A percentile compares a stretch with the other conserved stretches of the same genome.
phyloP scores from a whole-genome alignment of 1,140 invertebrate species.

The Antheraea pernyi region DNA sequence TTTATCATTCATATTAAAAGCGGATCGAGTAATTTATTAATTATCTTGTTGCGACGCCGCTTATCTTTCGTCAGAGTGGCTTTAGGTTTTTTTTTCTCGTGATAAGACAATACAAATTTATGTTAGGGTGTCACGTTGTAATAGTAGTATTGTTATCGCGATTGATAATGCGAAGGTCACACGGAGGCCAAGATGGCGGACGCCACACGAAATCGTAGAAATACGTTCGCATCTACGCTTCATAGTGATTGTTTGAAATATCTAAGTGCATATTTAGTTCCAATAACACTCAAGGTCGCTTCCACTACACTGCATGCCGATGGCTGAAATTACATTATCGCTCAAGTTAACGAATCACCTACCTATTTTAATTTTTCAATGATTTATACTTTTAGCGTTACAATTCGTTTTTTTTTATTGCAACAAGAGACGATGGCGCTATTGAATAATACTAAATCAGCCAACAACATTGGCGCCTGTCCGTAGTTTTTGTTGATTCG shows the following conservation, averaged over 20 bases:
- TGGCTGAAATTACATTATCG: conserved; percentile 29
- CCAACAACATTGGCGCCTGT: too few species aligned
- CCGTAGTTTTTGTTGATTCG: too few species aligned
- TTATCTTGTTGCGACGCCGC: conserved; percentile 64
- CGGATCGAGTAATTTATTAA: conserved; percentile 24
- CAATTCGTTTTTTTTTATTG: too few species aligned
- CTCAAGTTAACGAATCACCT: background rate
- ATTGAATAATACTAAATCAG: too few species aligned
- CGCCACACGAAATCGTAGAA: conserved; percentile 8
- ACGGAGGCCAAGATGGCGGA: conserved; percentile 46
- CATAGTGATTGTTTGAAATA: conserved; percentile 38
- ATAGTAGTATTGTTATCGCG: conserved; percentile 66
- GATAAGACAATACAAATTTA: conserved; percentile 76
- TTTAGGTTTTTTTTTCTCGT: conserved; percentile 48
- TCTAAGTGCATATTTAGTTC: conserved; percentile 37
- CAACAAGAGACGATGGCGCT: too few species aligned
- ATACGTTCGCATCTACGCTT: conserved; percentile 4
- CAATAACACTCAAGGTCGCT: conserved; percentile 60
- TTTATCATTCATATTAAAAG: conserved; percentile 15
- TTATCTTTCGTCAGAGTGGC: conserved; percentile 51
- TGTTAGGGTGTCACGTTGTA: conserved; percentile 69
- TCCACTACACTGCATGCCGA: conserved; percentile 36
- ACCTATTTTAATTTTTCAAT: too few species aligned
- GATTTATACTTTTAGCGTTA: too few species aligned
- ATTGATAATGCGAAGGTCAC: conserved; percentile 67